Evolutionary conservation across 2,797 vertebrate genomes (phyloP).

Genomic region (Hypotaenidia philippensis): DNA sequence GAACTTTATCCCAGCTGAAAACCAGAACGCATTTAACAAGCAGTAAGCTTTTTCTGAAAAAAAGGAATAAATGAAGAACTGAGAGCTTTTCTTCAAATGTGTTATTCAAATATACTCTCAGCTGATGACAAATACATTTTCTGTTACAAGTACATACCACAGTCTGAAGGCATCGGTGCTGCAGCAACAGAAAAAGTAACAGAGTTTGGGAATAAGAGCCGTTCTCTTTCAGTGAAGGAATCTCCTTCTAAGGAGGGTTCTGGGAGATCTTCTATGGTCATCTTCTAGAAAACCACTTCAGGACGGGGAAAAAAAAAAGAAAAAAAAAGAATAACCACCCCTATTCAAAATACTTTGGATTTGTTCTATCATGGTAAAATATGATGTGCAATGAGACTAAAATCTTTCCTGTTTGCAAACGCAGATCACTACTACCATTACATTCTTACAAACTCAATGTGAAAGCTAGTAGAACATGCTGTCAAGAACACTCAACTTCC

Average conservation of each 20-base stretch:
- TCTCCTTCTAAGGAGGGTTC: conserved; percentile 84
- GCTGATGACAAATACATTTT: neutral
- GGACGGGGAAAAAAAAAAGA: neutral
- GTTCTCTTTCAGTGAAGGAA: conserved; percentile 77
- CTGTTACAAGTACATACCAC: conserved; percentile 81
- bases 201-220: conserved; percentile 75
- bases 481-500: neutral
- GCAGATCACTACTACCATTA: neutral
- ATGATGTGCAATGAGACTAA: neutral
- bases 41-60: neutral
- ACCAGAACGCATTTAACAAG: neutral
- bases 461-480: neutral
- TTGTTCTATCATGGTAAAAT: neutral
- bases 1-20: too few species aligned
- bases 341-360: neutral
- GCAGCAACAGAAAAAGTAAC: conserved; percentile 93
- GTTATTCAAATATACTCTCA: neutral
- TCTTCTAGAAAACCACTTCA: conserved; percentile 83
- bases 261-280: conserved; percentile 96
- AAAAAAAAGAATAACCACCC: neutral
- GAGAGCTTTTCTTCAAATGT: neutral
- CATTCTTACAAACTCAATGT: neutral
- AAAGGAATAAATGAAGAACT: neutral
- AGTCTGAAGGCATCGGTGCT: conserved; percentile 95
- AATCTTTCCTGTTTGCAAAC: neutral